These are phyloP conservation scores for Micromesistius poutassou DNA, from an alignment of 2,797 vertebrate genomes.

Conservation along the genomic window DNA sequence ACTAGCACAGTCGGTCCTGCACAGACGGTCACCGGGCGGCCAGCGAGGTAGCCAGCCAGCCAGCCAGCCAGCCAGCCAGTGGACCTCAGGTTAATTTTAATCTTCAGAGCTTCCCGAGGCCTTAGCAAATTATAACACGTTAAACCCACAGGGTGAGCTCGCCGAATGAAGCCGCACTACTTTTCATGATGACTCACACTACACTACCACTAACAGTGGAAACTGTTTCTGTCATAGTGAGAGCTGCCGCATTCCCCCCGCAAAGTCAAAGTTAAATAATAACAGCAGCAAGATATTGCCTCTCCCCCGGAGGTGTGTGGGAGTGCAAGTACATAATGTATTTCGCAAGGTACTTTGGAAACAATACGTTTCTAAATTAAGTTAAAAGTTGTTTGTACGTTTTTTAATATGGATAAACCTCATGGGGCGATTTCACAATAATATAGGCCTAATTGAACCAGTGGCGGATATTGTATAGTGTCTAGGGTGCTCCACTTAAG, in stretches of 20 bases:
- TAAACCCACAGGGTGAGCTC: slow-evolving; percentile 56
- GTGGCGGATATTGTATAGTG: background rate
- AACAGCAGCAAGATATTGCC: slow-evolving; percentile 37
- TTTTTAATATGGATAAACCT: background rate
- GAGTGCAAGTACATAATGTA: background rate
- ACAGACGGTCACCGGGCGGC: background rate
- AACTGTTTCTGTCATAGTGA: slow-evolving; percentile 37
- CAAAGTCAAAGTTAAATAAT: slow-evolving; percentile 40
- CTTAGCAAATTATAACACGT: slow-evolving; percentile 57
- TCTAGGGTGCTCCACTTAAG: background rate
- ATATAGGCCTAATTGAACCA: background rate
- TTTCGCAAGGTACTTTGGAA: background rate
- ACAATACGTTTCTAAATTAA: background rate
- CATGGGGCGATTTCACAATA: background rate
- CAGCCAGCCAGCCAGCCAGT: slow-evolving; percentile 5
- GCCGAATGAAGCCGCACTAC: slow-evolving; percentile 38
- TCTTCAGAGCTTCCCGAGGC: slow-evolving; percentile 48
- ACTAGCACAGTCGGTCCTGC: background rate
- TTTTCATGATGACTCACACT: slow-evolving; percentile 48
- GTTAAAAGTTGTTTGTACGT: background rate
- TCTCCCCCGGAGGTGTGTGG: slow-evolving; percentile 14
- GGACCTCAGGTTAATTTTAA: slow-evolving; percentile 52
- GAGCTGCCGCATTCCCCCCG: slow-evolving; percentile 16
- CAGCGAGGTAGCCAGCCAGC: background rate
- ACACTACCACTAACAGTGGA: slow-evolving; percentile 41